Conservation (phyloP, 2,888 invertebrate genomes). For the Plebejus anna region DNA sequence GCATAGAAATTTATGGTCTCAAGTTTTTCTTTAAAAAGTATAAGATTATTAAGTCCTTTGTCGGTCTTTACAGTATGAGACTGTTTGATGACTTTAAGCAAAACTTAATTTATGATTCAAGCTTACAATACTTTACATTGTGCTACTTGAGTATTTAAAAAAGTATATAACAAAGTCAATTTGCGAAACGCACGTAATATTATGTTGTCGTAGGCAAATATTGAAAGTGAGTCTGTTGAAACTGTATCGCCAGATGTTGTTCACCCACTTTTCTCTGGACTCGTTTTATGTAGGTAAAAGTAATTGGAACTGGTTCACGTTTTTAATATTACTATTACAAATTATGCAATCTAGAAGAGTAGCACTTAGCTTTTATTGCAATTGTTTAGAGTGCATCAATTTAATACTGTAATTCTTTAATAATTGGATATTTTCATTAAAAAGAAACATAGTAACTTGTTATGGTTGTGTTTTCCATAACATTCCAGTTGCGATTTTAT, state of each 20-base stretch:
- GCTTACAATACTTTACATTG: background rate
- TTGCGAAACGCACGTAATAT: conserved; percentile 36
- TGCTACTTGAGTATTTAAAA: background rate
- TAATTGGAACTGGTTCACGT: conserved; percentile 38
- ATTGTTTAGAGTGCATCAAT: background rate
- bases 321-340: conserved; percentile 29
- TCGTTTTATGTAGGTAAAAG: conserved; percentile 52
- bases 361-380: background rate
- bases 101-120: background rate
- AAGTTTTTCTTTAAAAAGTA: no score
- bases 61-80: no score
- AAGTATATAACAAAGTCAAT: conserved; percentile 29
- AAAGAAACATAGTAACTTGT: background rate
- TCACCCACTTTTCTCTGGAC: conserved; percentile 68
- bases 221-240: conserved; percentile 62
- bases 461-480: no score
- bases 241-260: conserved; percentile 49
- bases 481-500: no score
- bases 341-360: conserved; percentile 5
- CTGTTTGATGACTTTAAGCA: no score
- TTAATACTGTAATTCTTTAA: no score
- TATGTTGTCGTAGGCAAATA: conserved; percentile 47
- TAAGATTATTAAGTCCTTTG: no score
- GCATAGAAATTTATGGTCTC: no score
- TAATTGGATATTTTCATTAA: background rate